Percentiles rank a stretch among this genome's conserved stretches.
phyloP scores from a whole-genome alignment of 64 coral and sea anemone genomes.

The Actinia equina region DNA sequence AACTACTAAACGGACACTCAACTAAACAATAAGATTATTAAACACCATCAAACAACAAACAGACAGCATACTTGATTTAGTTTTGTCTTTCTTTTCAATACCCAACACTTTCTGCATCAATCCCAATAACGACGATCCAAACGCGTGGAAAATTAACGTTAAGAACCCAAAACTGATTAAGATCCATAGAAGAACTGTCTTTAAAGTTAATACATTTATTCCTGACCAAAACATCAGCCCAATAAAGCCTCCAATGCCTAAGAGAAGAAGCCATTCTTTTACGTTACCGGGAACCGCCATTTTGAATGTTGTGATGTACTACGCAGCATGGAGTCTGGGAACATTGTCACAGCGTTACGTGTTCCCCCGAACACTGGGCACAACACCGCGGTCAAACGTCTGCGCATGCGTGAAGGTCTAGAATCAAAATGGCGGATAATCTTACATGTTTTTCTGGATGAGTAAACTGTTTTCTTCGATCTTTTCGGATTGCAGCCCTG shows the following conservation, averaged over 20 bases:
- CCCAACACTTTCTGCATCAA: constrained; percentile 40
- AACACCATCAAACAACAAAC: not conserved
- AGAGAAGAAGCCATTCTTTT: constrained; percentile 69
- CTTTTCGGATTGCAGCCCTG: too few relatives aligned
- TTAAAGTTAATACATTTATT: constrained; percentile 71
- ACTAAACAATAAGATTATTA: not conserved
- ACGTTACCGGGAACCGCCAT: constrained; percentile 61
- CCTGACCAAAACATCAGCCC: constrained; percentile 60
- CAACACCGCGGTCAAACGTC: too few relatives aligned
- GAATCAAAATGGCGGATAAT: too few relatives aligned
- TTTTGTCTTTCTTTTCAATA: not conserved
- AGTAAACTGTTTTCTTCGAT: too few relatives aligned
- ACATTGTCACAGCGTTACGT: too few relatives aligned
- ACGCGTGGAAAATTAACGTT: constrained; percentile 73
- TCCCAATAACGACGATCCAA: constrained; percentile 63
- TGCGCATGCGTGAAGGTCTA: too few relatives aligned
- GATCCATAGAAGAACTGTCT: constrained; percentile 70
- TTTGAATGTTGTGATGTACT: constrained; percentile 16
- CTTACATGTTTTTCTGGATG: too few relatives aligned
- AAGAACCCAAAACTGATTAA: constrained; percentile 91
- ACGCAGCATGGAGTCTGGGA: not conserved
- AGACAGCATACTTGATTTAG: constrained; percentile 1
- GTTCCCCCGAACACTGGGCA: too few relatives aligned
- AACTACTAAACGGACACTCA: not conserved
- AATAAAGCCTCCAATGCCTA: constrained; percentile 45